Evolutionary conservation across 2,113 vertebrate genomes (phyloP).

Genomic region (Ploceus nigricollis): DNA sequence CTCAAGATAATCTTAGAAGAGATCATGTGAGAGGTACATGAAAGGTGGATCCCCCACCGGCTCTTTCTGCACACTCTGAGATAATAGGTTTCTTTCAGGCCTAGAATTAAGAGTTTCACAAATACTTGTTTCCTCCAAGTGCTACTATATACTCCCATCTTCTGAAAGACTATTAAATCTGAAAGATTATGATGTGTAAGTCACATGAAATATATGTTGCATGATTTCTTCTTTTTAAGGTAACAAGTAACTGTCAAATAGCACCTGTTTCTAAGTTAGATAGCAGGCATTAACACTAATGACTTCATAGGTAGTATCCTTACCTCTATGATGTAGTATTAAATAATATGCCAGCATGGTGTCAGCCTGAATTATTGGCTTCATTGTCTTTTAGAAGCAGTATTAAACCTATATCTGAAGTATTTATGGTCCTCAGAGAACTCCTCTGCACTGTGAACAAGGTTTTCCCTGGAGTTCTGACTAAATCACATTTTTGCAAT

Average conservation of each 20-base stretch:
- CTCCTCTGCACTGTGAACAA: background rate
- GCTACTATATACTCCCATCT: background rate
- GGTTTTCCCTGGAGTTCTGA: background rate
- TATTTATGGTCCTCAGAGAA: background rate
- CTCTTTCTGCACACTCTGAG: background rate
- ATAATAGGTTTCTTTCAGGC: background rate
- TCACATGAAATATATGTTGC: background rate
- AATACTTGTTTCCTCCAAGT: background rate
- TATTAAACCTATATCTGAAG: background rate
- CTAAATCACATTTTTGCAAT: background rate
- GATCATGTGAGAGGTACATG: background rate
- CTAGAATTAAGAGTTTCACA: background rate
- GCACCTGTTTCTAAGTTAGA: background rate
- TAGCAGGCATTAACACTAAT: background rate
- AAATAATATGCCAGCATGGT: background rate
- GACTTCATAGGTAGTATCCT: background rate
- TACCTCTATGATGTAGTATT: background rate
- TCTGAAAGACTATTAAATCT: background rate
- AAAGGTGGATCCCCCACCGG: accelerated
- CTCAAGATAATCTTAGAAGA: background rate
- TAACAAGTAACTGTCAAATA: background rate
- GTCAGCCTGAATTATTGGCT: background rate
- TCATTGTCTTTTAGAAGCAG: background rate
- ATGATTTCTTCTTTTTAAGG: background rate
- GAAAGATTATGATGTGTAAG: background rate